Conservation (phyloP, 2,797 vertebrate species). For the Cossypha caffra region DNA sequence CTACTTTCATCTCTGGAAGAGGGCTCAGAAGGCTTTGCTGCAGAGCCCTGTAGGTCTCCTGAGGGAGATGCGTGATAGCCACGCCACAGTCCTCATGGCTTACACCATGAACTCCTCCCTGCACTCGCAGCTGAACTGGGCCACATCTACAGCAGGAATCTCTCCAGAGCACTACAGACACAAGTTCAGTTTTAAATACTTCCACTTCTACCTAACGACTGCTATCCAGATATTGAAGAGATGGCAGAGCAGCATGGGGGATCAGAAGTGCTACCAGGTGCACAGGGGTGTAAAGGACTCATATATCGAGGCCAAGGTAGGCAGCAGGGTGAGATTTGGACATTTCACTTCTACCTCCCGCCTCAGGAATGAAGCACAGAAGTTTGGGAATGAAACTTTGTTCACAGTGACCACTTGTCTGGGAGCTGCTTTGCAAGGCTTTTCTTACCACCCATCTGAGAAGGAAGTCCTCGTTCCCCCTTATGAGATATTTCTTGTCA, state of each 20-base stretch:
- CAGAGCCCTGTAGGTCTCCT: conserved; percentile 22
- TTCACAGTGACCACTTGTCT: conserved; percentile 71
- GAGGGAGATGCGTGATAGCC: conserved; percentile 17
- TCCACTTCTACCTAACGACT: conserved; percentile 75
- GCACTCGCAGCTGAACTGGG: conserved; percentile 34
- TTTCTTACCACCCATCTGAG: conserved; percentile 51
- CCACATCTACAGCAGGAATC: conserved; percentile 23
- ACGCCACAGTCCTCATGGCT: conserved; percentile 43
- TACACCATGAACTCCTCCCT: conserved; percentile 51
- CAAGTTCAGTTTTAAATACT: conserved; percentile 70
- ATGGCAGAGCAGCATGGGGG: not conserved
- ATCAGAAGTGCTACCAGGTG: not conserved
- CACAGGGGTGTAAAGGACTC: conserved; percentile 17
- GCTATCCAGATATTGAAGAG: conserved; percentile 68
- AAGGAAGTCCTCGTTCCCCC: conserved; percentile 71
- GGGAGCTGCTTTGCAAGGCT: conserved; percentile 53
- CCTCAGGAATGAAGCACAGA: conserved; percentile 11
- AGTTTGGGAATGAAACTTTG: conserved; percentile 53
- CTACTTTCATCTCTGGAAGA: conserved; percentile 51
- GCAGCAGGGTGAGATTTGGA: conserved; percentile 64
- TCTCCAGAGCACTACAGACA: conserved; percentile 45
- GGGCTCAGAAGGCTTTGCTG: conserved; percentile 1
- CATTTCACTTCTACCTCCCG: conserved; percentile 65
- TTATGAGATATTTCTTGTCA: conserved; percentile 67
- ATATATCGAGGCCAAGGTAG: not conserved